Conservation (phyloP, 2,797 vertebrate species). For the Yasuhikotakia modesta region DNA sequence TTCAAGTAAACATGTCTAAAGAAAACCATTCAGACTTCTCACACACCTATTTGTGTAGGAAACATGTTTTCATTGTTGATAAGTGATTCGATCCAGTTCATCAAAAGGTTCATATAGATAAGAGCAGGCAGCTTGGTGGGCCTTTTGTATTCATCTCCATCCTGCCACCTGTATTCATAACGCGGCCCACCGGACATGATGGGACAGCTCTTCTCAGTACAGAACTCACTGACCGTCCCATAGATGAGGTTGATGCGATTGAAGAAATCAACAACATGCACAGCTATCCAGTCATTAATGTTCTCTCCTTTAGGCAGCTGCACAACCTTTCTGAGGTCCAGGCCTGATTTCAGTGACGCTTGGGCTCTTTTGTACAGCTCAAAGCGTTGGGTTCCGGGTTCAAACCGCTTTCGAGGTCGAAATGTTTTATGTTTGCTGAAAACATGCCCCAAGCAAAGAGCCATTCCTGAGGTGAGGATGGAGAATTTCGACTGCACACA, state of each 20-base stretch:
- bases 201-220: slow-evolving; percentile 90
- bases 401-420: slow-evolving; percentile 91
- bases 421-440: slow-evolving; percentile 99
- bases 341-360: slow-evolving; percentile 93
- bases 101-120: slow-evolving; percentile 94
- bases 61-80: slow-evolving; percentile 97
- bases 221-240: slow-evolving; percentile 94
- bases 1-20: background rate
- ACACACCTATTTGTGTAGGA: slow-evolving; percentile 86
- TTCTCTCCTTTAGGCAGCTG: slow-evolving; percentile 90
- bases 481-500: slow-evolving; percentile 4
- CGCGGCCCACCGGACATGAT: slow-evolving; percentile 95
- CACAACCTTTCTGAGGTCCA: slow-evolving; percentile 93
- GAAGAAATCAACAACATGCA: slow-evolving; percentile 98
- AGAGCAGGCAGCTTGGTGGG: slow-evolving; percentile 94
- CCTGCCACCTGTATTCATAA: slow-evolving; percentile 98
- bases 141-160: slow-evolving; percentile 89
- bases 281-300: slow-evolving; percentile 95
- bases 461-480: slow-evolving; percentile 74
- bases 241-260: slow-evolving; percentile 99
- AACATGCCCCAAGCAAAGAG: slow-evolving; percentile 94
- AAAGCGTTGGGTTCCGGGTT: slow-evolving; percentile 95
- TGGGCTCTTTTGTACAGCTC: slow-evolving; percentile 98
- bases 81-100: slow-evolving; percentile 98
- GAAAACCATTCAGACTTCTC: slow-evolving; percentile 32